Conservation (phyloP, 2,888 invertebrate genomes). For the Tyria jacobaeae region DNA sequence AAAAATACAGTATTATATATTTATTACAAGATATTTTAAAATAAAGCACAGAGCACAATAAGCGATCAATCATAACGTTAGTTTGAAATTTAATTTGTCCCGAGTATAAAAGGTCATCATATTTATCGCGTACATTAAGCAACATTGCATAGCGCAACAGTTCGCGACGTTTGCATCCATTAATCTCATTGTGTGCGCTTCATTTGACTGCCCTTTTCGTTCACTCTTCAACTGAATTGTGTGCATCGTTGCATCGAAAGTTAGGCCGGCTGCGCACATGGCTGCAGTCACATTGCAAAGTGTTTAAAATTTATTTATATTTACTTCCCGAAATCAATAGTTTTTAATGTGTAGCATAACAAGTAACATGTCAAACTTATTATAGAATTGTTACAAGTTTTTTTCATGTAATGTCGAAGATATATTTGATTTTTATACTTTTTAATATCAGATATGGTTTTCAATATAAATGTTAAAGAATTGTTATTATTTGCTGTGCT, state of each 20-base stretch:
- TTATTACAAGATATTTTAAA: not conserved
- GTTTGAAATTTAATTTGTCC: slow-evolving; percentile 6
- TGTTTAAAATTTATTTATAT: not conserved
- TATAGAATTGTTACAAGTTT: too few relatives aligned
- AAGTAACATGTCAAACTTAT: too few relatives aligned
- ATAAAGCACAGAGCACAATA: not conserved
- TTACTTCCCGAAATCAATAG: too few relatives aligned
- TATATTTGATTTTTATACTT: too few relatives aligned
- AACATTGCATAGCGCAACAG: slow-evolving; percentile 52
- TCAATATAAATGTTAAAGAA: too few relatives aligned
- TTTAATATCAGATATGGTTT: too few relatives aligned
- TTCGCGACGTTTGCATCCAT: slow-evolving; percentile 61
- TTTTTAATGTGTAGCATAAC: not conserved
- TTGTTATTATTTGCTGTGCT: too few relatives aligned
- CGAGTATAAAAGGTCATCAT: slow-evolving; percentile 31
- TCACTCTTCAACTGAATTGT: slow-evolving; percentile 20
- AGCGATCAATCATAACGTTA: not conserved
- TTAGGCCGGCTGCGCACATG: slow-evolving; percentile 41
- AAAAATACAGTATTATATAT: not conserved
- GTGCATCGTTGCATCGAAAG: slow-evolving; percentile 21
- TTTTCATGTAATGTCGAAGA: too few relatives aligned
- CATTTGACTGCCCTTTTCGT: slow-evolving; percentile 56
- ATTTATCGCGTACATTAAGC: slow-evolving; percentile 36
- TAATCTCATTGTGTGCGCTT: slow-evolving; percentile 73
- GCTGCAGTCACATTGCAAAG: slow-evolving; percentile 5